Evolutionary conservation across 2,113 vertebrate genomes (phyloP).

Genomic region (Peromyscus polionotus): DNA sequence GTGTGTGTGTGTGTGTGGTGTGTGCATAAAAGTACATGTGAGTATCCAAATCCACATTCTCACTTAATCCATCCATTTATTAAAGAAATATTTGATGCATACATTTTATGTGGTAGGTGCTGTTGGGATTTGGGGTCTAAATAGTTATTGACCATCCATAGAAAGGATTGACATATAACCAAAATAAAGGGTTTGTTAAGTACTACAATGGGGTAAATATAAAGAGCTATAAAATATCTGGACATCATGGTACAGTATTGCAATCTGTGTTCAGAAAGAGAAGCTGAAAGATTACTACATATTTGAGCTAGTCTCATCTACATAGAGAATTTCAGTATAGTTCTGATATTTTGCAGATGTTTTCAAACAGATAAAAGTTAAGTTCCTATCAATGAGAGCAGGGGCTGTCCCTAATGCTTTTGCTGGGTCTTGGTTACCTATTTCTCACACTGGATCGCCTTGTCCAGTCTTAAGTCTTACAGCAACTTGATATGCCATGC

Average conservation of each 20-base stretch:
- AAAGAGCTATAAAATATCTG: not conserved
- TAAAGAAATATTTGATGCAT: conserved; percentile 35
- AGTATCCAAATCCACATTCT: not conserved
- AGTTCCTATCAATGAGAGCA: not conserved
- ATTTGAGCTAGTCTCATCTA: not conserved
- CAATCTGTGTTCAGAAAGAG: not conserved
- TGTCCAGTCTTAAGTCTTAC: not conserved
- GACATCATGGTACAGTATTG: too few species aligned
- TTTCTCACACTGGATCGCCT: not conserved
- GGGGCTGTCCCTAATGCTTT: not conserved
- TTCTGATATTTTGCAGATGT: not conserved
- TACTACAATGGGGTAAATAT: not conserved
- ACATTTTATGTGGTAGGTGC: conserved; percentile 5
- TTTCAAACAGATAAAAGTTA: not conserved
- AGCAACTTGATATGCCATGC: not conserved
- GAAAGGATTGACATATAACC: not conserved
- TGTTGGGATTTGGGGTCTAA: not conserved
- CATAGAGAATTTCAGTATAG: not conserved
- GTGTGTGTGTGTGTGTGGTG: not conserved
- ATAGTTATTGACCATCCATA: not conserved
- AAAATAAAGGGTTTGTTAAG: not conserved
- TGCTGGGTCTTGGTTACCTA: not conserved
- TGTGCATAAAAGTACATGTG: not conserved
- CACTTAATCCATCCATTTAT: not conserved
- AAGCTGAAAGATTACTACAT: not conserved